Evolutionary conservation across 92 coral and sea anemone genomes (phyloP), one percentile per base, ranked within the genome.

Genomic region (Diadumene lineata): DNA sequence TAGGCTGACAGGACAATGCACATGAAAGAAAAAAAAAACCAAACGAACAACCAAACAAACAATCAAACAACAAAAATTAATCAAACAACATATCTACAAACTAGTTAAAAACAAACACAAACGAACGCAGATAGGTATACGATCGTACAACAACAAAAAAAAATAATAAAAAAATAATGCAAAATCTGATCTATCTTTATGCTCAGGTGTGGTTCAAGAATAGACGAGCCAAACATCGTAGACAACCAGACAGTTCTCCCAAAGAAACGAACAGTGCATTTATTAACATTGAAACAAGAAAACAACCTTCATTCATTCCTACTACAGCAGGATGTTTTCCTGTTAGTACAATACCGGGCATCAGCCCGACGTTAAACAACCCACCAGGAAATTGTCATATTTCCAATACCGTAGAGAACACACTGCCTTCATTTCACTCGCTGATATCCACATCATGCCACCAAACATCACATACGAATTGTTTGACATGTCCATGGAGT

Each of bases 121-220:
- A n/a, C n/a, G n/a, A n/a, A n/a, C n/a, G n/a, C n/a, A n/a, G n/a
- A n/a, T n/a, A n/a, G n/a, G n/a, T n/a, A n/a, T n/a, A n/a, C n/a
- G n/a, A n/a, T n/a, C n/a, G n/a, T n/a, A n/a, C n/a, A n/a, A n/a
- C n/a, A n/a, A n/a, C n/a, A n/a, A n/a, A n/a, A n/a, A n/a, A n/a
- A n/a, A n/a, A n/a, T n/a, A n/a, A n/a, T n/a, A n/a, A n/a, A n/a
- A n/a, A n/a, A n/a, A n/a, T n/a, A n/a, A n/a, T n/a, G n/a, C n/a
- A n/a, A n/a, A n/a, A n/a, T n/a, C n/a, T n/a, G n/a, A n/a, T n/a
- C n/a, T n/a, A n/a, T n/a, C n/a, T n/a, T n/a, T n/a, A n/a, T n/a
- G n/a, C n/a, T n/a, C 48, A 94, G 98, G 98, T 94, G 43, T 94
- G 97, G 98, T 94, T 94, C 84, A 94, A 94, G 68, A 94, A 94